Base-by-base conservation (phyloP, 1,140 invertebrate species). In the Drosophila pectinifera region DNA sequence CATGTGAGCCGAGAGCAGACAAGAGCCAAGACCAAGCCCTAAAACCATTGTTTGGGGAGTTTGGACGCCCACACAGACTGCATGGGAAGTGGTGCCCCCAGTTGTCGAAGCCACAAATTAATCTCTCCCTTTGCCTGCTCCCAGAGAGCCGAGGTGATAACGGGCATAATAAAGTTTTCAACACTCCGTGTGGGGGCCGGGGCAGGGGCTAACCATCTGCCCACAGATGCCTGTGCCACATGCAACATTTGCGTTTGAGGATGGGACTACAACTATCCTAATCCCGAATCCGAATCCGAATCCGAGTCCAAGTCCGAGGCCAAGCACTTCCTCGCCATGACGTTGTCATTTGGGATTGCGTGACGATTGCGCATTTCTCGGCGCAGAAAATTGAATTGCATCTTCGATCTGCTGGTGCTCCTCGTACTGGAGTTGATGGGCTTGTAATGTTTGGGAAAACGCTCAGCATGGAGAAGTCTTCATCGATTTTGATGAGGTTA, bases 131-230 rank as follows among this genome's bases (percentile, higher is more conserved):
- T n/a, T n/a, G n/a, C n/a, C n/a, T n/a, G n/a, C n/a, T n/a, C n/a
- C 26, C 26, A 42, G 28, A 13, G 10, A 14, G 38, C 41, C 41
- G 0, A 18, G 43, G 46, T 83, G 80, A 75, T 83, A 83, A 84
- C 73, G 53, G 69, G 24, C 42, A 54, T 76, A 84, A 84, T 85
- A 80, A 85, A 77, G 81, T 77, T 77, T 84, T 84, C 73, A 85
- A 80, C 80, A 69, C 78, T 80, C 67, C 7, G 5, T n/a, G 22
- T 14, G 42, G 34, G 8, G 42, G 31, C n/a, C 11, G 18, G n/a
- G 16, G 24, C 22, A 28, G 13, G 26, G 51, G 42, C 39, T 22
- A 36, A 22, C 61, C 57, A 53, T 57, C 75, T 42, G 43, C 68
- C 68, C 65, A 72, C 68, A 22, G 68, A 72, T 69, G 39, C 20